phyloP scores from a whole-genome alignment of 2,888 invertebrate species.

The Rhogogaster chlorosoma region DNA sequence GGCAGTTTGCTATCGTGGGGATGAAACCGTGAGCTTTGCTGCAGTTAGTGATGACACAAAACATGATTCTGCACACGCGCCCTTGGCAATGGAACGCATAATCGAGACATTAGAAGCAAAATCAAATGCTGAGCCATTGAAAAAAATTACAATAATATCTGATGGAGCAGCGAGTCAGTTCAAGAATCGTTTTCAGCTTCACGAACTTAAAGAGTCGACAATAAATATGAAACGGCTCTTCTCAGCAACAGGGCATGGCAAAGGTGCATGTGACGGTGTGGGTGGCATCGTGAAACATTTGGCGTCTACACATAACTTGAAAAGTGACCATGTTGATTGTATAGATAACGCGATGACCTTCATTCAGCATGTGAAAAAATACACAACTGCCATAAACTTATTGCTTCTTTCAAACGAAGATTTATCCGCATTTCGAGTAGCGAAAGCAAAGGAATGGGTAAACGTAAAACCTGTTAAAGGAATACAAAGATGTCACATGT shows the following conservation, averaged over 20 bases:
- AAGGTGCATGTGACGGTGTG: conserved; percentile 51
- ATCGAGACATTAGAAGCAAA: not conserved
- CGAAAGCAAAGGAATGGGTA: not conserved
- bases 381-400: conserved; percentile 19
- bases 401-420: not conserved
- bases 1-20: conserved; percentile 34
- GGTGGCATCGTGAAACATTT: conserved; percentile 49
- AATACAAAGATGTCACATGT: conserved; percentile 10
- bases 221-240: conserved; percentile 43
- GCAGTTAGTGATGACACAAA: conserved; percentile 45
- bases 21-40: conserved; percentile 35
- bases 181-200: conserved; percentile 41
- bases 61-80: conserved; percentile 50
- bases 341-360: conserved; percentile 48
- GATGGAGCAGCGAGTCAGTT: conserved; percentile 49
- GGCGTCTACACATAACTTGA: conserved; percentile 47
- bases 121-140: not conserved
- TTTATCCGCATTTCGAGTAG: conserved; percentile 6
- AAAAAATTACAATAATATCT: conserved; percentile 26
- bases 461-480: not conserved
- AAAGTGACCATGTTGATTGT: conserved; percentile 30
- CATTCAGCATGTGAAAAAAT: conserved; percentile 12
- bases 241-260: conserved; percentile 50
- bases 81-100: not conserved
- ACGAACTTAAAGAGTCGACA: conserved; percentile 18